A percentile compares a stretch with the other conserved stretches of the same genome.
Conservation (phyloP, 2,888 invertebrate species). For the Drosophila melanosoma region DNA sequence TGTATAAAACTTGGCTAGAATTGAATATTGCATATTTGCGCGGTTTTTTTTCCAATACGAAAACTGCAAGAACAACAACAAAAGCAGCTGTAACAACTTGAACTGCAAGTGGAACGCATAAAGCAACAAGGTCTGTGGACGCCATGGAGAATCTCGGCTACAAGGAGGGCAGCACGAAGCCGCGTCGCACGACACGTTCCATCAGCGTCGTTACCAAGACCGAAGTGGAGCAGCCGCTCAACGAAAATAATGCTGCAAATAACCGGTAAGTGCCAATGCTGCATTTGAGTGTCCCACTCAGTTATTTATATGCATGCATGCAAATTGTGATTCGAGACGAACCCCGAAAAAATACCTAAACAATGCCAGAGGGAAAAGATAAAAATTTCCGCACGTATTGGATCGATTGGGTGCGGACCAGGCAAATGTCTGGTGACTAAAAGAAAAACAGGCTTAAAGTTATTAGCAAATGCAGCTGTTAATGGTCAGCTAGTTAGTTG, state of each 20-base stretch:
- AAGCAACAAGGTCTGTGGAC: slow-evolving; percentile 53
- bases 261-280: slow-evolving; percentile 77
- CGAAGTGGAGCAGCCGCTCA: slow-evolving; percentile 84
- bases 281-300: slow-evolving; percentile 21
- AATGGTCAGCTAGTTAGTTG: not conserved
- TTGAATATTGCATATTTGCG: slow-evolving; percentile 65
- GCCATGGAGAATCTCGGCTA: slow-evolving; percentile 89
- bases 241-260: slow-evolving; percentile 82
- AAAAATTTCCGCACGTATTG: not conserved
- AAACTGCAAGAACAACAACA: slow-evolving; percentile 19
- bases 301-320: slow-evolving; percentile 10
- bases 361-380: slow-evolving; percentile 4
- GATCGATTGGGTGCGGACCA: not conserved
- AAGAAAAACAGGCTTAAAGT: slow-evolving; percentile 5
- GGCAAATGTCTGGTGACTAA: not conserved
- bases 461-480: not conserved
- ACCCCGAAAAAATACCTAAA: slow-evolving; percentile 1
- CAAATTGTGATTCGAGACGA: not conserved
- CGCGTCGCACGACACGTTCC: slow-evolving; percentile 84
- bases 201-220: slow-evolving; percentile 84
- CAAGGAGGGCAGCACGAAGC: slow-evolving; percentile 86
- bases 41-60: slow-evolving; percentile 57
- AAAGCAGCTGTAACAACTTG: slow-evolving; percentile 37
- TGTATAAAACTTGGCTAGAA: slow-evolving; percentile 35
- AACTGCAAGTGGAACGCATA: slow-evolving; percentile 34